Evolutionary conservation across 2,797 vertebrate species (phyloP).

Genomic region (Hypotaenidia okinawae): DNA sequence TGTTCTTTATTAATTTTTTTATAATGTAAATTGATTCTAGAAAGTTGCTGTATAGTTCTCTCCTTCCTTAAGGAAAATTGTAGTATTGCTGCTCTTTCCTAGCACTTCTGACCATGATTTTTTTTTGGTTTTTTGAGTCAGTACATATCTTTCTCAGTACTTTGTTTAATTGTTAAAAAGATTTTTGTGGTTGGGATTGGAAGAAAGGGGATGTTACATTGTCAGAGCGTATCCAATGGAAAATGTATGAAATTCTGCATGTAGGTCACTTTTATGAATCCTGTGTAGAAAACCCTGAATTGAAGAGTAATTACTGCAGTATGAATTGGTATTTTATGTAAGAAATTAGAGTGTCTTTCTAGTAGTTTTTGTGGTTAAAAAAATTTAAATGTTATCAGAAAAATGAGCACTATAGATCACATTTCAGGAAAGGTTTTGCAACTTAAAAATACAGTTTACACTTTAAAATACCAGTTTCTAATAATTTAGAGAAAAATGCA

Average conservation of each 20-base stretch:
- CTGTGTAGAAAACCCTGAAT: not conserved
- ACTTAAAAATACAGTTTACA: not conserved
- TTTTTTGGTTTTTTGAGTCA: not conserved
- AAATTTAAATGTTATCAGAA: not conserved
- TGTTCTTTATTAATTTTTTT: not conserved
- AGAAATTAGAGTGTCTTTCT: not conserved
- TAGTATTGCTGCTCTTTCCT: not conserved
- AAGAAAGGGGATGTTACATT: not conserved
- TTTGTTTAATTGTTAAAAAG: not conserved
- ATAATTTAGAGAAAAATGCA: not conserved
- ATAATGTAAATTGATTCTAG: not conserved
- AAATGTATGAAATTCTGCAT: not conserved
- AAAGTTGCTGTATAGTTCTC: not conserved
- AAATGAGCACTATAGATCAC: not conserved
- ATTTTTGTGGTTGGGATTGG: not conserved
- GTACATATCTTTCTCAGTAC: not conserved
- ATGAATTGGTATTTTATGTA: not conserved
- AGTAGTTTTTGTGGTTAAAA: not conserved
- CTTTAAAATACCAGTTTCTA: not conserved
- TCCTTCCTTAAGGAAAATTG: not conserved
- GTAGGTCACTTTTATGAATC: not conserved
- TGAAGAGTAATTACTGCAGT: not conserved
- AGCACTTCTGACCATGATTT: not conserved
- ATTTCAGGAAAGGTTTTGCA: not conserved
- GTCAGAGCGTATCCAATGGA: not conserved